Evolutionary conservation across 2,888 invertebrate genomes (phyloP), one percentile per base, ranked within the genome.

Genomic region (Brassicogethes aeneus): DNA sequence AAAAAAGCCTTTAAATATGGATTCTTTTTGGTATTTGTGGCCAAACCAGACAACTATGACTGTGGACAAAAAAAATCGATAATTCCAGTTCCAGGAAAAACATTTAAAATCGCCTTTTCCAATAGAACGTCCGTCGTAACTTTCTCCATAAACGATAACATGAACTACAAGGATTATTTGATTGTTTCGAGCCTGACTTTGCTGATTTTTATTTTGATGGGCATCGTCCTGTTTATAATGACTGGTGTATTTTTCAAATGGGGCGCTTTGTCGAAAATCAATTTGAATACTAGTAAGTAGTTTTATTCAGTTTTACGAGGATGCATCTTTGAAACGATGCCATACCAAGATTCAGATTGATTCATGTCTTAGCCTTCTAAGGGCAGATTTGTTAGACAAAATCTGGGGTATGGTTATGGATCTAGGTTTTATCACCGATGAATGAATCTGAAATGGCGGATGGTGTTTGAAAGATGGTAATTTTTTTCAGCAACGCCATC

Each of bases 11-110:
- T 76, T 59, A 79, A 79, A 0, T 55, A 70, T 3, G 84, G 85
- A 0, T 88, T 89, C 68, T 89, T 85, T 68, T 73, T 89, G 29
- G 85, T 88, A 2, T 76, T 89, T 56, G 80, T 84, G 36, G 80
- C 83, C 45, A 81, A 81, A 63, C 77, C 80, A 0, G 77, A 77
- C 1, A 80, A 85, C 49, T 72, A 70, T 17, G 76, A 76, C 5
- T 79, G 78, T 47, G 66, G 67, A 0, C 57, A 61, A 47, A 56
- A 56, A 17, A 54, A 47, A 39, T 62, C 63, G 1, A 31, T 59
- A 7, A 45, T 59, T 34, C 58, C 59, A 60, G 0, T 70, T 71
- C 3, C 57, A 10, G 48, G 51, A 40, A 8, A 17, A 14, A 13
- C 12, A 3, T 16, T 2, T 17, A 23, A 16, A 10, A 31, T 48